phyloP scores from a whole-genome alignment of 1,140 invertebrate species.

The Drosophila orena region DNA sequence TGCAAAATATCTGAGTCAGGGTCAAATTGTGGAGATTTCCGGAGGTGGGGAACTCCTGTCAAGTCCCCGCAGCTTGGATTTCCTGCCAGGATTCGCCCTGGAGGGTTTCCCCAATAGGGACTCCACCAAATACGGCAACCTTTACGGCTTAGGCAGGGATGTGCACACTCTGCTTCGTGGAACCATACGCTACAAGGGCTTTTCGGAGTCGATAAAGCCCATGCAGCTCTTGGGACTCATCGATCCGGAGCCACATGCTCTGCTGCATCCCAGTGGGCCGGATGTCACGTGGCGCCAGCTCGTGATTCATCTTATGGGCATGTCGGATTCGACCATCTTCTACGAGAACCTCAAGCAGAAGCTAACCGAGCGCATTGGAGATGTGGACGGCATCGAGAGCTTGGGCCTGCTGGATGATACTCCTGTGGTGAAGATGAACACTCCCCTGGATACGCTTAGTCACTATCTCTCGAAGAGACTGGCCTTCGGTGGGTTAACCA shows the following conservation, averaged over 20 bases:
- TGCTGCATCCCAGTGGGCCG: conserved; percentile 96
- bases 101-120: conserved; percentile 98
- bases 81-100: conserved; percentile 97
- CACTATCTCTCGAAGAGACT: conserved; percentile 95
- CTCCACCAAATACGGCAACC: conserved; percentile 93
- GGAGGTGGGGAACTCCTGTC: conserved; percentile 96
- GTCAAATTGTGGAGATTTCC: conserved; percentile 95
- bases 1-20: conserved; percentile 94
- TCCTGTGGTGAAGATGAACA: conserved; percentile 92
- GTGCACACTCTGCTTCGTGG: conserved; percentile 96
- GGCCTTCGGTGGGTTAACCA: conserved; percentile 88
- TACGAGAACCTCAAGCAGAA: conserved; percentile 96
- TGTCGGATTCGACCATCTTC: conserved; percentile 94
- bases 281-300: conserved; percentile 98
- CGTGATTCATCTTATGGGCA: conserved; percentile 93
- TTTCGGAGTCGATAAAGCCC: conserved; percentile 93
- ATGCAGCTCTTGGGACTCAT: conserved; percentile 95
- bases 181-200: conserved; percentile 95
- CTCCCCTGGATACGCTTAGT: conserved; percentile 96
- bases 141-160: conserved; percentile 93
- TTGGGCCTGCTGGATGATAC: conserved; percentile 95
- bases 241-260: conserved; percentile 93
- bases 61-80: conserved; percentile 90
- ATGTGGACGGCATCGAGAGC: conserved; percentile 91
- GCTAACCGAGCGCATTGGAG: conserved; percentile 90